A percentile compares a stretch with the other conserved stretches of the same genome.
phyloP scores from a whole-genome alignment of 2,797 vertebrate genomes.

The Natrix natrix region DNA sequence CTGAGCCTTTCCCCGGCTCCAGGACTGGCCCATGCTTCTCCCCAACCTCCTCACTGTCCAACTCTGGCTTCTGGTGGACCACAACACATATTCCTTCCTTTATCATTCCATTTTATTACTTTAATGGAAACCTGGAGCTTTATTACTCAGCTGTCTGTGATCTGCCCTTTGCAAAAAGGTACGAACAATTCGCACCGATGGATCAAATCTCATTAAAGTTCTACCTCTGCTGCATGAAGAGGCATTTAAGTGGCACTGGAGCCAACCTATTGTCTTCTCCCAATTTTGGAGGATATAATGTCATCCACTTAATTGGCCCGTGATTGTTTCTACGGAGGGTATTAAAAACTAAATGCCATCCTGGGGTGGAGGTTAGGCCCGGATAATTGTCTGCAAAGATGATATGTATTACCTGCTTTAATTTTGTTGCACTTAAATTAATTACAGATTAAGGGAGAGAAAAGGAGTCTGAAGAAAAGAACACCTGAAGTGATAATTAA shows the following conservation, averaged over 20 bases:
- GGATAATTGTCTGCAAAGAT: conserved; percentile 82
- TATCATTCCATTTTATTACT: background rate
- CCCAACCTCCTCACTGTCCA: too few species aligned
- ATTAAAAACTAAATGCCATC: conserved; percentile 72
- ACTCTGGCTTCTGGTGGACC: too few species aligned
- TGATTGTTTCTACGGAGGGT: conserved; percentile 79
- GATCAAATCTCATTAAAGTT: background rate
- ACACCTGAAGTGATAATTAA: conserved; percentile 77
- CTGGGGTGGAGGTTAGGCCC: conserved; percentile 75
- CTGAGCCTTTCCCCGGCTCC: too few species aligned
- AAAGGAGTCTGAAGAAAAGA: conserved; percentile 58
- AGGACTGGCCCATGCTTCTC: too few species aligned
- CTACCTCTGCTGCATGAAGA: background rate
- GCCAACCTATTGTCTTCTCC: background rate
- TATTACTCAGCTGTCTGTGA: background rate
- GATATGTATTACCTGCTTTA: conserved; percentile 77
- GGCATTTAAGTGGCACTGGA: background rate
- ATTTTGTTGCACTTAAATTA: conserved; percentile 81
- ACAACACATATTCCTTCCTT: background rate
- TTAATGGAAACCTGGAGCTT: background rate
- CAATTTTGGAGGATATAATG: conserved; percentile 66
- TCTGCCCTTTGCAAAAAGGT: background rate
- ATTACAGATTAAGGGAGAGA: conserved; percentile 74
- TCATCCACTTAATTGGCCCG: conserved; percentile 78
- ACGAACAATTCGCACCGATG: background rate